Conservation (phyloP, 2,797 vertebrate genomes). For the Gymnoscopelus microlampas region DNA sequence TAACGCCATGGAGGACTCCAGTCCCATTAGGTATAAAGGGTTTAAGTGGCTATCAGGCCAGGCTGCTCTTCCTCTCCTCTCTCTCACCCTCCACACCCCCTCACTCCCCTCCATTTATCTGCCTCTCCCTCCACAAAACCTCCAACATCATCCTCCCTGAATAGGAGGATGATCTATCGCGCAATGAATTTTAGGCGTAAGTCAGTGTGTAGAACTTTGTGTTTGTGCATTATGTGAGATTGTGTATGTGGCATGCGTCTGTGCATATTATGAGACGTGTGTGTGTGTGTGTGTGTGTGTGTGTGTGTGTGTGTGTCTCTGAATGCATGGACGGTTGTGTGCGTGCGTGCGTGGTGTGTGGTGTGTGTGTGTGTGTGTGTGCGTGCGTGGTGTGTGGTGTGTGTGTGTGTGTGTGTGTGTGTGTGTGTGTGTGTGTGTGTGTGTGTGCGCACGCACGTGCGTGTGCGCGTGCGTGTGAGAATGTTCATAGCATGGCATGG, state of each 20-base stretch:
- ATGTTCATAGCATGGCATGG: background rate
- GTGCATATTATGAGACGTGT: too few relatives aligned
- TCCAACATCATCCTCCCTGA: conserved; percentile 42
- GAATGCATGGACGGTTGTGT: too few relatives aligned
- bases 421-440: background rate
- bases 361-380: background rate
- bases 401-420: conserved; percentile 1
- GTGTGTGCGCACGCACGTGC: background rate
- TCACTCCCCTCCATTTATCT: conserved; percentile 7
- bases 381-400: conserved; percentile 14
- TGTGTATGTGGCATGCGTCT: too few relatives aligned
- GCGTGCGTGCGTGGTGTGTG: background rate
- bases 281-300: too few relatives aligned
- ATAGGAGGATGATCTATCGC: too few relatives aligned
- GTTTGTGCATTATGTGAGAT: too few relatives aligned
- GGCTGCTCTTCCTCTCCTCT: conserved; percentile 1
- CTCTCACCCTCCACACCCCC: conserved; percentile 13
- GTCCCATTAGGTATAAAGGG: too few relatives aligned
- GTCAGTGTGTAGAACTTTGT: too few relatives aligned
- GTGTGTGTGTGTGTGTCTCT: too few relatives aligned
- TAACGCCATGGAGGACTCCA: too few relatives aligned
- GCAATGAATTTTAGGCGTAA: too few relatives aligned
- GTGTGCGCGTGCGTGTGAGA: background rate
- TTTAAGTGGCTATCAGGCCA: conserved; percentile 26
- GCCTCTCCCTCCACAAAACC: conserved; percentile 18